Base-by-base conservation (phyloP, 2,888 invertebrate genomes). In the Limnephilus marmoratus region DNA sequence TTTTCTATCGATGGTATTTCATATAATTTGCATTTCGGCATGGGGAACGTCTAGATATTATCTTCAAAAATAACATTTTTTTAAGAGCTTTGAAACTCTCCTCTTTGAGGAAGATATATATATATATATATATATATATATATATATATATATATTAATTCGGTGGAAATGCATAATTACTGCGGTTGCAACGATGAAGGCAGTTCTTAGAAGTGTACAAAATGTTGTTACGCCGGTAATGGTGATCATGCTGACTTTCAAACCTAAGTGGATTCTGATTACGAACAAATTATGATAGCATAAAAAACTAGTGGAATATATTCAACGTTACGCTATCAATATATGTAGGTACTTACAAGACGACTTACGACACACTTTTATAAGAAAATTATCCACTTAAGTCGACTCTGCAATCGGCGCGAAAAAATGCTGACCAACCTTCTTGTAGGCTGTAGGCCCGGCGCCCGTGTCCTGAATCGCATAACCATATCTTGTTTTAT, bases 401-500 rank as follows among this genome's bases (percentile, higher is more conserved):
- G 53, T 68, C 53, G 53, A 68, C 53, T 68, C 88, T 88, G 88
- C 31, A 88, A 41, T 68, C 80, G 34, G 86, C 29, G 86, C 11
- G 41, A 87, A 88, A 85, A 85, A 88, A 68, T 68, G 88, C 88
- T 88, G 88, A 88, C 88, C 88, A 88, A 34, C 37, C 15, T 88
- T 88, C 41, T 82, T n/a, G 81, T 88, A 88, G 34, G 37, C n/a
- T 15, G 49, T 49, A 49, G 49, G 49, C 49, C 3, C 24, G 37
- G 88, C 31, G 91, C 90, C 91, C 92, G 92, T 93, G 92, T 87
- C 83, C 91, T 37, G 93, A 90, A 93, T 91, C 93, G 80, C 92
- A 93, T 92, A 93, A 93, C 92, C 92, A 93, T 91, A 93, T 93
- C 92, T 91, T 53, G 92, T 90, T 93, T 93, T 93, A 93, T 92